Evolutionary conservation across 2,113 vertebrate genomes (phyloP).

Genomic region (Oenanthe oenanthe): DNA sequence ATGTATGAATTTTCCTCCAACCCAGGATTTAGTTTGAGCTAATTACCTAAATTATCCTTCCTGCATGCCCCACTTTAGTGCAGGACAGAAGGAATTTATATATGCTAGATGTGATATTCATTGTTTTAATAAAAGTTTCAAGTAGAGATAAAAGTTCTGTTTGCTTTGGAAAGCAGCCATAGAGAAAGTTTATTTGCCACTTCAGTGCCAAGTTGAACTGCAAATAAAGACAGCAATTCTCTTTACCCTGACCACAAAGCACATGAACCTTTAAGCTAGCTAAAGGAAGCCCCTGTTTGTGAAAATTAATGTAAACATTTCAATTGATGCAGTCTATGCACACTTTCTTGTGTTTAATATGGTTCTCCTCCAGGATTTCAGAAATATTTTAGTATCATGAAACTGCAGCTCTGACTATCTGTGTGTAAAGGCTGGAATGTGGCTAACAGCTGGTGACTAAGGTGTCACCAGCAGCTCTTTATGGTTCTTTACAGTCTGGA

Average conservation of each 20-base stretch:
- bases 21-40: not conserved
- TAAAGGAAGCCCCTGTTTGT: not conserved
- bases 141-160: slow-evolving; percentile 49
- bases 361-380: not conserved
- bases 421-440: not conserved
- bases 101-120: slow-evolving; percentile 12
- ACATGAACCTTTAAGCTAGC: not conserved
- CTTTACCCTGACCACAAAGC: not conserved
- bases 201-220: slow-evolving; percentile 24
- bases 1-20: not conserved
- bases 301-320: slow-evolving; percentile 2
- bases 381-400: not conserved
- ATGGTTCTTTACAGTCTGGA: not conserved
- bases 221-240: slow-evolving; percentile 36
- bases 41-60: not conserved
- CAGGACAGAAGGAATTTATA: not conserved
- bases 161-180: slow-evolving; percentile 50
- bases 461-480: not conserved
- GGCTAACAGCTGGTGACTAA: not conserved
- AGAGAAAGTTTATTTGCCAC: slow-evolving; percentile 44
- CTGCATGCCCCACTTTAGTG: not conserved
- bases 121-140: slow-evolving; percentile 48
- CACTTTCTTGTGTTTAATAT: not conserved
- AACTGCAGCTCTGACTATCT: not conserved
- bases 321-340: not conserved